These are phyloP conservation scores for Rhyzopertha dominica DNA, from an alignment of 1,140 invertebrate genomes.

Conservation along the genomic window DNA sequence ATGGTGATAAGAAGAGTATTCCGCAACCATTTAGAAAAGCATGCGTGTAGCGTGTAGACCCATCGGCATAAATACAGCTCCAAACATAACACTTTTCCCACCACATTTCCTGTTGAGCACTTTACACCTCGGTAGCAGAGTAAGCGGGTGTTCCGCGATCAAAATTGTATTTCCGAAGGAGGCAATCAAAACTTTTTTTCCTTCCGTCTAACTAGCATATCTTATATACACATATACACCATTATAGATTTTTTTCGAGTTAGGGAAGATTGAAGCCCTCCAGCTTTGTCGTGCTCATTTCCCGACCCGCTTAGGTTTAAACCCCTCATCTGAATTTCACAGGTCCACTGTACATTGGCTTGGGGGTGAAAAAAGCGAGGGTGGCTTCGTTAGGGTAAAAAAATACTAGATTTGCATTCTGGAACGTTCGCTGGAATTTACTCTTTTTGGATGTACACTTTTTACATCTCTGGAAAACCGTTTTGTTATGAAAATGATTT, in stretches of 20 bases:
- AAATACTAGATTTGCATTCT: conserved; percentile 43
- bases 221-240: conserved; percentile 44
- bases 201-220: conserved; percentile 42
- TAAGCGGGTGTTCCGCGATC: too few species aligned
- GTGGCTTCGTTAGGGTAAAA: conserved; percentile 43
- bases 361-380: conserved; percentile 43
- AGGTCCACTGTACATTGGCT: conserved; percentile 32
- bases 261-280: conserved; percentile 36
- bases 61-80: too few species aligned
- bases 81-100: too few species aligned
- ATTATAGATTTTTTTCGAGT: conserved; percentile 44
- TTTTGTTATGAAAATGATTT: too few species aligned
- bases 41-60: too few species aligned
- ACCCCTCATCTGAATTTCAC: conserved; percentile 10
- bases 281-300: conserved; percentile 21
- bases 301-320: conserved; percentile 15
- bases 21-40: too few species aligned
- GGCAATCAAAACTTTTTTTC: conserved; percentile 41
- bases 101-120: too few species aligned
- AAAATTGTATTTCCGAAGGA: too few species aligned
- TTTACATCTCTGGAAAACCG: too few species aligned
- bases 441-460: too few species aligned
- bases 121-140: too few species aligned
- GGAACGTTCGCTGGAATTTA: conserved; percentile 29
- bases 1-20: too few species aligned